phyloP scores from a whole-genome alignment of 2,888 invertebrate genomes.

The Acronicta leporina region DNA sequence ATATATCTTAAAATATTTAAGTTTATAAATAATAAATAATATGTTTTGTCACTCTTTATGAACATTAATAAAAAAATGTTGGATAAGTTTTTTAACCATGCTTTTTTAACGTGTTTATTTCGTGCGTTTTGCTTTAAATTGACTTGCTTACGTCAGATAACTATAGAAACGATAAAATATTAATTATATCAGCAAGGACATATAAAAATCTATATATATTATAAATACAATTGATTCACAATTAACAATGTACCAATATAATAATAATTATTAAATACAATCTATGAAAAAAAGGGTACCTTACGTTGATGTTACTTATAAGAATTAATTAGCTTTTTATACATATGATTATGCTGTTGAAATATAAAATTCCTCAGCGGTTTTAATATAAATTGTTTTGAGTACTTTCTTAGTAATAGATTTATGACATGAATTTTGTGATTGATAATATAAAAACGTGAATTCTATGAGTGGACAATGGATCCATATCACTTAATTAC shows the following conservation, averaged over 20 bases:
- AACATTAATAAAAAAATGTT: constrained; percentile 14
- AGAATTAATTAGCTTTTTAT: constrained; percentile 14
- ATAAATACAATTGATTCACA: constrained; percentile 27
- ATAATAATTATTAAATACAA: constrained; percentile 2
- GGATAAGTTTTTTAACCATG: too few species aligned
- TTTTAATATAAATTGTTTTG: constrained; percentile 19
- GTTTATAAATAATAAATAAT: background rate
- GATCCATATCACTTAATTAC: constrained; percentile 23
- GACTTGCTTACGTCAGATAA: constrained; percentile 33
- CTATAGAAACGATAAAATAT: constrained; percentile 1
- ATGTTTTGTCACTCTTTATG: constrained; percentile 3
- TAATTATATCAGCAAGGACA: constrained; percentile 5
- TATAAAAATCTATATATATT: constrained; percentile 20
- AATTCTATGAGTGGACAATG: constrained; percentile 19
- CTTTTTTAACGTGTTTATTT: too few species aligned
- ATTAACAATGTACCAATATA: too few species aligned
- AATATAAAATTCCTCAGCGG: constrained; percentile 29
- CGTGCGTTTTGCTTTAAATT: constrained; percentile 20
- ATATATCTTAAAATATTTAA: constrained; percentile 13
- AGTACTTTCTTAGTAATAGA: constrained; percentile 18
- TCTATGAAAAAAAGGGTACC: constrained; percentile 17
- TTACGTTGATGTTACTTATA: constrained; percentile 5
- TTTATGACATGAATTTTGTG: constrained; percentile 4
- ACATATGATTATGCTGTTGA: constrained; percentile 19
- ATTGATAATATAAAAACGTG: background rate